Evolutionary conservation across 2,797 vertebrate genomes (phyloP).

Genomic region (Galaxias olidus): DNA sequence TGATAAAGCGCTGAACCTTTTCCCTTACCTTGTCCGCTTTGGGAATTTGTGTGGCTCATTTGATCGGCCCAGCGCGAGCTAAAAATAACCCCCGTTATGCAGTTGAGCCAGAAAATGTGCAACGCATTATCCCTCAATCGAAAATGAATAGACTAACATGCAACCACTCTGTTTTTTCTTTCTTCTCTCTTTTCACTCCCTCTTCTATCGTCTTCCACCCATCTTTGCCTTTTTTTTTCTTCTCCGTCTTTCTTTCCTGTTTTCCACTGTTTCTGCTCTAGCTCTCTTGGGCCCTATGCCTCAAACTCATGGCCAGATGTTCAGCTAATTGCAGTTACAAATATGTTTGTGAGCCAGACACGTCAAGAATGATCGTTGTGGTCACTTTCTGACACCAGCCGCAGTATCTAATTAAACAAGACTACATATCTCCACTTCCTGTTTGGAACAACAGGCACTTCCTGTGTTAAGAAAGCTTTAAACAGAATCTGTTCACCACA

Average conservation of each 20-base stretch:
- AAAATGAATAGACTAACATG: conserved; percentile 64
- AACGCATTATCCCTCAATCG: conserved; percentile 81
- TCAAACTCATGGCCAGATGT: conserved; percentile 65
- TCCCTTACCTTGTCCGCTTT: conserved; percentile 53
- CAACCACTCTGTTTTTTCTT: not conserved
- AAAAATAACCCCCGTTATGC: conserved; percentile 76
- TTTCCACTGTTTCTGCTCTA: conserved; percentile 31
- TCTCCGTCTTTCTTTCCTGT: conserved; percentile 32
- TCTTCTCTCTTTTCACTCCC: conserved; percentile 33
- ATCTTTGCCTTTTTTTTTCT: conserved; percentile 32
- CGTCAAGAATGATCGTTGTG: conserved; percentile 44
- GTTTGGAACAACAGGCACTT: conserved; percentile 31
- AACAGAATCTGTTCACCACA: conserved; percentile 9
- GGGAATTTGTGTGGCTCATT: conserved; percentile 66
- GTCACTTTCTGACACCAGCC: conserved; percentile 38
- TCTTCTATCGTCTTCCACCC: conserved; percentile 35
- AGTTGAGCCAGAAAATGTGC: conserved; percentile 75
- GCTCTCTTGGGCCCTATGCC: conserved; percentile 44
- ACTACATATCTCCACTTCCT: conserved; percentile 35
- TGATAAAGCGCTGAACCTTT: conserved; percentile 58
- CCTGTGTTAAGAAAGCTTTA: conserved; percentile 29
- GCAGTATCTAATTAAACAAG: conserved; percentile 29
- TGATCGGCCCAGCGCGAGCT: conserved; percentile 71
- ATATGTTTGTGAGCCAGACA: conserved; percentile 49
- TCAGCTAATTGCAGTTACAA: conserved; percentile 68